Base-by-base conservation (phyloP, 2,888 invertebrate species). In the Caenorhabditis sp. region DNA sequence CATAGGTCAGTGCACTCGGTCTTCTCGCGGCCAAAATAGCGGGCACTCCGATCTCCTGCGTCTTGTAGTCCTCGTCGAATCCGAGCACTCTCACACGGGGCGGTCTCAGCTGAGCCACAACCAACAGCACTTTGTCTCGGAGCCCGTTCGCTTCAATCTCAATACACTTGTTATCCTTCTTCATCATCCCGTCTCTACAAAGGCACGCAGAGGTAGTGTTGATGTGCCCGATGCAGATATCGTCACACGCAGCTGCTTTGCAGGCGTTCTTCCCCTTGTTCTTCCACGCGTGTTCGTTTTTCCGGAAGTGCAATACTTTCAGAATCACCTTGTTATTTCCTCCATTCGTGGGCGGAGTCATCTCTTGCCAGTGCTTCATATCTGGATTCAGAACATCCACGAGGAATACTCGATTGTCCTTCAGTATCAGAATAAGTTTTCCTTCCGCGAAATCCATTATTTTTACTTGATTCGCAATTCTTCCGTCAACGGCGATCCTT, bases 61-160 rank as follows among this genome's bases (percentile, higher is more conserved):
- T 43, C 8, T 43, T 73, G 22, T 84, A 59, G 48, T 87, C 83
- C 79, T 90, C 80, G 13, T 90, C 89, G 79, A 94, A 92, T 45
- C 93, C 93, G 5, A 66, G 30, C 6, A 72, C 15, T 88, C 93
- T 92, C 82, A 95, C 93, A 89, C 93, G 92, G 20, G 93, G 92
- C 76, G 94, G 93, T 78, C 92, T 91, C 70, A 92, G 92, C 90
- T 92, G 93, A 13, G 92, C 92, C 85, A 93, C 92, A 17, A 93
- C 88, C 50, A 94, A 89, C 90, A 84, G 43, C 7, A 71, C 71
- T 13, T 58, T 41, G n/a, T 68, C 61, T 22, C 61, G 43, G 11
- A 48, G 17, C 5, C 22, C 46, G 0, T 15, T 9, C 5, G 17
- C 20, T n/a, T 48, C 17, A 9, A 27, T 15, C 17, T 20, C 53